Evolutionary conservation across 2,888 invertebrate genomes (phyloP).

Genomic region (Augiades crinisus): DNA sequence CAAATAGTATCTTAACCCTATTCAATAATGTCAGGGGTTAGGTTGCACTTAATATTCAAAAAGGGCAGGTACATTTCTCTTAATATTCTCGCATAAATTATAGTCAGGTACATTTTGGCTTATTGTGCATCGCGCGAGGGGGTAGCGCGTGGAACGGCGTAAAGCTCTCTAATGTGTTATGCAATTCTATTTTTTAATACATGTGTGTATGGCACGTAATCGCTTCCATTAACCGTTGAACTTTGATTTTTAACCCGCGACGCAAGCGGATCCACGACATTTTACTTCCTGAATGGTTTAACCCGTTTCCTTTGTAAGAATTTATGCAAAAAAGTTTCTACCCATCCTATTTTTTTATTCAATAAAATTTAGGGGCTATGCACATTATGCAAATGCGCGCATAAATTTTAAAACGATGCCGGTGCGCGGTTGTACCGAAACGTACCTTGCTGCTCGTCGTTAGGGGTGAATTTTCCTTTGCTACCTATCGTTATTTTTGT

Average conservation of each 20-base stretch:
- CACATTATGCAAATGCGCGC: conserved; percentile 82
- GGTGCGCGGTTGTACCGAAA: conserved; percentile 36
- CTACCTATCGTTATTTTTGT: conserved; percentile 49
- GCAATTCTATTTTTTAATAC: conserved; percentile 46
- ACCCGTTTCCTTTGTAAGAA: conserved; percentile 81
- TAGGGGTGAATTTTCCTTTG: conserved; percentile 44
- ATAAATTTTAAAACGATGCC: conserved; percentile 70
- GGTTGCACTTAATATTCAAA: conserved; percentile 82
- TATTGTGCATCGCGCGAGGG: conserved; percentile 69
- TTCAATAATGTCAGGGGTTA: conserved; percentile 81
- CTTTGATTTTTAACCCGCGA: conserved; percentile 51
- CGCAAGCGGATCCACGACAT: conserved; percentile 66
- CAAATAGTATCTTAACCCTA: conserved; percentile 80
- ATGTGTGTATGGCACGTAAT: conserved; percentile 42
- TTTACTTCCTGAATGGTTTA: conserved; percentile 78
- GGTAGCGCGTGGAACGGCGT: conserved; percentile 45
- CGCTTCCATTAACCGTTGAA: conserved; percentile 33
- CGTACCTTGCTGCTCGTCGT: conserved; percentile 32
- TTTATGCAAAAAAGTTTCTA: conserved; percentile 82
- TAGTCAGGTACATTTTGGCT: conserved; percentile 80
- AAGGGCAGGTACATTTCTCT: conserved; percentile 82
- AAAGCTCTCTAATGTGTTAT: conserved; percentile 39
- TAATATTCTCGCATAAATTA: conserved; percentile 82
- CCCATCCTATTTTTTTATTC: conserved; percentile 83
- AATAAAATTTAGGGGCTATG: conserved; percentile 81